These are phyloP conservation scores for Melopsittacus undulatus DNA, from an alignment of 2,797 vertebrate species.

Conservation along the genomic window DNA sequence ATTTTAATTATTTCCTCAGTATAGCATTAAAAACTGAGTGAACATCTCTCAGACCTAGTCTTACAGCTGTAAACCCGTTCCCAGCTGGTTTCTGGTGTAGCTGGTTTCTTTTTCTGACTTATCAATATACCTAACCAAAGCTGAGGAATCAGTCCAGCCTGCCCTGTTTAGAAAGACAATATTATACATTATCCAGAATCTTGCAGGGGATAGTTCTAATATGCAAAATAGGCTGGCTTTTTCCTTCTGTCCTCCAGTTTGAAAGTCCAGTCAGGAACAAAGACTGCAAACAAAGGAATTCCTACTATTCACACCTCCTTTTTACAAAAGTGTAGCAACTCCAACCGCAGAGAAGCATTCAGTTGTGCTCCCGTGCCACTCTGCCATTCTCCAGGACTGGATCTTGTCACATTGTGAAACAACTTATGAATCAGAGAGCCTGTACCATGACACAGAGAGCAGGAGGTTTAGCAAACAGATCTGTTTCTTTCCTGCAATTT, in stretches of 20 bases:
- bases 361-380: not conserved
- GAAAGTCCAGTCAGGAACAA: not conserved
- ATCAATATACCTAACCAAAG: not conserved
- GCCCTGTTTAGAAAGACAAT: not conserved
- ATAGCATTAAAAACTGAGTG: not conserved
- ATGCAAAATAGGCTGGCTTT: not conserved
- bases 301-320: not conserved
- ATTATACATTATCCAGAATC: too few relatives aligned
- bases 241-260: not conserved
- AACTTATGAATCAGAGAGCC: not conserved
- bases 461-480: not conserved
- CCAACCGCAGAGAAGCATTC: fast-evolving
- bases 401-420: not conserved
- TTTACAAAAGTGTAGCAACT: not conserved
- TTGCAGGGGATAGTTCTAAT: not conserved
- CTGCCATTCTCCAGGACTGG: not conserved
- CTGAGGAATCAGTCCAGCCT: not conserved
- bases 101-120: not conserved
- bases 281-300: not conserved
- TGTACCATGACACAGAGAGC: not conserved
- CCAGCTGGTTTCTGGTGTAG: not conserved
- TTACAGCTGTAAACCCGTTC: not conserved
- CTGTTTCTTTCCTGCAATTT: not conserved
- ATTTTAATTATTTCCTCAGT: not conserved
- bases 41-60: not conserved